A percentile compares a stretch with the other conserved stretches of the same genome.
phyloP scores from a whole-genome alignment of 2,888 invertebrate genomes.

The Podotricha telesiphe region DNA sequence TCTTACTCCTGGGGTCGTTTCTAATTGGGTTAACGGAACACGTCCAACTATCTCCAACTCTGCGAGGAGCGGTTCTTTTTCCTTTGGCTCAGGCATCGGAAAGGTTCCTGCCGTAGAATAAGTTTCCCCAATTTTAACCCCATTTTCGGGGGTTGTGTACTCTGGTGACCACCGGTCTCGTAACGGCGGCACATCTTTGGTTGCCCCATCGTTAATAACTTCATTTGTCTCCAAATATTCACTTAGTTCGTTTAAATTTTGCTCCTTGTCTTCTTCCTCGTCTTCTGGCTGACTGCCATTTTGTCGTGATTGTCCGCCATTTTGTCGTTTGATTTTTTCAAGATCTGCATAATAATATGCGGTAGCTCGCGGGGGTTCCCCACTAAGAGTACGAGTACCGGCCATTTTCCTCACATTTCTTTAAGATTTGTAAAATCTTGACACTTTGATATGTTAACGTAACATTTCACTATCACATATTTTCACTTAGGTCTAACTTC shows the following conservation, averaged over 20 bases:
- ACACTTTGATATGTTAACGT: conserved; percentile 8
- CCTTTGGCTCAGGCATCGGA: conserved; percentile 77
- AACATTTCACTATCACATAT: conserved; percentile 9
- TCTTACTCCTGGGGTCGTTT: conserved; percentile 67
- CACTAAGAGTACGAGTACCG: conserved; percentile 66
- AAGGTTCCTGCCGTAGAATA: conserved; percentile 79
- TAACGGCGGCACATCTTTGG: conserved; percentile 66
- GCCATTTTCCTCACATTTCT: conserved; percentile 56
- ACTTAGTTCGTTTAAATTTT: conserved; percentile 76
- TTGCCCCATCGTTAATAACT: conserved; percentile 66
- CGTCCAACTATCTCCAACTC: conserved; percentile 73
- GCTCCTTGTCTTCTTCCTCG: conserved; percentile 49
- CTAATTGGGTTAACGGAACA: conserved; percentile 68
- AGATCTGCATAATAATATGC: conserved; percentile 84
- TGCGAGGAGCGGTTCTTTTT: conserved; percentile 72
- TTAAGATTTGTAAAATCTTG: background rate
- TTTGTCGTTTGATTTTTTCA: conserved; percentile 79
- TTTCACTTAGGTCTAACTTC: conserved; percentile 11
- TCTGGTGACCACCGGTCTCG: conserved; percentile 68
- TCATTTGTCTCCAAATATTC: conserved; percentile 70
- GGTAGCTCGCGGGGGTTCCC: conserved; percentile 84
- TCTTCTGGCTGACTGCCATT: conserved; percentile 37
- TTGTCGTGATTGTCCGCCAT: conserved; percentile 46
- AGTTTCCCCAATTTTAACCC: conserved; percentile 64
- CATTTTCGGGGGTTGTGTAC: conserved; percentile 64